Conservation (phyloP, 2,888 invertebrate species). For the Phymatocera aterrima region DNA sequence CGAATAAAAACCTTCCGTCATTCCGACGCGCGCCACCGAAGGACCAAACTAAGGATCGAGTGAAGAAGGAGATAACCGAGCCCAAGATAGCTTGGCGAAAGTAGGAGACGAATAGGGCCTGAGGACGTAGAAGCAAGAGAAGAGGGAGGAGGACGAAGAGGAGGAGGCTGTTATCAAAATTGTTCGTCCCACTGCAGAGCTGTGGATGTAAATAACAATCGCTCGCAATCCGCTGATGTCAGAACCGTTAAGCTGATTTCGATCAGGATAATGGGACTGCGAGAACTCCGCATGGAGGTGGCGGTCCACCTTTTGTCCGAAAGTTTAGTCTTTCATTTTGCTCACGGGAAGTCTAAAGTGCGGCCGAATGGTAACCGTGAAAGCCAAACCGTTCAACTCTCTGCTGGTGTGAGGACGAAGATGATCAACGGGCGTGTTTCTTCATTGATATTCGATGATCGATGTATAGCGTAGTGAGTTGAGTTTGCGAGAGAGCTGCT, state of each 20-base stretch:
- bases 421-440: too few relatives aligned
- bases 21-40: constrained; percentile 31
- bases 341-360: not conserved
- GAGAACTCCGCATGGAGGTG: not conserved
- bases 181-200: constrained; percentile 13
- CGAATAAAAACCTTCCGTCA: constrained; percentile 42
- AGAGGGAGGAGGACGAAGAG: not conserved
- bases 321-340: constrained; percentile 31
- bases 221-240: constrained; percentile 31
- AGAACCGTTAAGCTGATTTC: constrained; percentile 20
- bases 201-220: constrained; percentile 29
- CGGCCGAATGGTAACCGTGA: not conserved
- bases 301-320: constrained; percentile 31
- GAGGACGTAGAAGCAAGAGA: too few relatives aligned
- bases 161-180: constrained; percentile 42
- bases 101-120: not conserved
- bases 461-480: too few relatives aligned
- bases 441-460: too few relatives aligned
- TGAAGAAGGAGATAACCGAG: not conserved
- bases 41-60: constrained; percentile 27
- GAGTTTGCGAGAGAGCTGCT: too few relatives aligned
- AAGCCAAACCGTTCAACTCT: not conserved
- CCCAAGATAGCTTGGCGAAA: not conserved
- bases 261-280: constrained; percentile 7
- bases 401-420: too few relatives aligned